These are phyloP conservation scores for Theocolax elegans DNA, from an alignment of 1,140 invertebrate genomes.

Conservation along the genomic window DNA sequence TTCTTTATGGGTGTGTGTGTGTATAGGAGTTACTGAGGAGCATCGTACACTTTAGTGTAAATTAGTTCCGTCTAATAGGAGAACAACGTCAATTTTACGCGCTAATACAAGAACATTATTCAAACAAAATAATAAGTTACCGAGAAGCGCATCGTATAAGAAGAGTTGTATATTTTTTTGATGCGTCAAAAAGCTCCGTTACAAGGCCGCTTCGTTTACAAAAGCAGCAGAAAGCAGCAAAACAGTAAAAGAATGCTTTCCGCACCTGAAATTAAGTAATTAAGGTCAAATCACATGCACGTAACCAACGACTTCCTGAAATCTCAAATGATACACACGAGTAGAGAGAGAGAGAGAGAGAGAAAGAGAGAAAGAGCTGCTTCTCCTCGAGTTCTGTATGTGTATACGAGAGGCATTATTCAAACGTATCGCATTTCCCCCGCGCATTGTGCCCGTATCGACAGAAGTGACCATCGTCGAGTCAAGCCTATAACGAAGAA, in stretches of 20 bases:
- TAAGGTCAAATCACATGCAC: conserved; percentile 20
- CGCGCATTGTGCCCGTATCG: too few species aligned
- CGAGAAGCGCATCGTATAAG: too few species aligned
- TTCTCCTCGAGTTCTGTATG: too few species aligned
- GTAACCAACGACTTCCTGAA: conserved; percentile 8
- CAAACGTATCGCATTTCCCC: background rate
- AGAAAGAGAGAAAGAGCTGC: background rate
- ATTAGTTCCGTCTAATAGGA: background rate
- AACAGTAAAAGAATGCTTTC: background rate
- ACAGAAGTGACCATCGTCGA: too few species aligned
- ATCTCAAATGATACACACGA: conserved; percentile 18
- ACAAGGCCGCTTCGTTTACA: background rate
- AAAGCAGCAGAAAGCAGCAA: background rate
- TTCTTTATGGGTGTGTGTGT: too few species aligned
- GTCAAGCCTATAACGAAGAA: background rate
- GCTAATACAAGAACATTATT: too few species aligned
- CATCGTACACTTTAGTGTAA: too few species aligned
- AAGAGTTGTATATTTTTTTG: too few species aligned
- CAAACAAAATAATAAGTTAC: conserved; percentile 20
- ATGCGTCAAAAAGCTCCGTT: background rate
- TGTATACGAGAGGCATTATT: background rate
- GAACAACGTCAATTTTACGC: background rate
- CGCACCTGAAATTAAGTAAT: conserved; percentile 29
- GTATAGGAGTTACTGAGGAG: too few species aligned
- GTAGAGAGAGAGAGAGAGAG: background rate